These are phyloP conservation scores for Eilema depressum DNA, from an alignment of 2,888 invertebrate species.

Conservation along the genomic window DNA sequence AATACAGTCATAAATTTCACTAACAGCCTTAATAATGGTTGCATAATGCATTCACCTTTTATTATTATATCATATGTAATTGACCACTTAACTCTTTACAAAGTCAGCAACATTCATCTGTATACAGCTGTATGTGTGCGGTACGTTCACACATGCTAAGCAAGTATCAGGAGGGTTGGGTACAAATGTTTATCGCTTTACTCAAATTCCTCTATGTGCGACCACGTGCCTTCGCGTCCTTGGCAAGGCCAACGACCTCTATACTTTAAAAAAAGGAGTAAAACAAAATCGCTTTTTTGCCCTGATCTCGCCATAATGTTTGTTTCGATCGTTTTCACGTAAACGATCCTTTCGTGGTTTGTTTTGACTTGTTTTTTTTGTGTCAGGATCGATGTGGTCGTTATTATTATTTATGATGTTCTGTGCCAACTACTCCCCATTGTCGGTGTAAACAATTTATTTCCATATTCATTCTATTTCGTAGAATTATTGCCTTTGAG, in stretches of 20 bases:
- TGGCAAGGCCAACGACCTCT: constrained; percentile 79
- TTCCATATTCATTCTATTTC: constrained; percentile 18
- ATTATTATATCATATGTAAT: constrained; percentile 36
- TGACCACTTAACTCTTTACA: constrained; percentile 39
- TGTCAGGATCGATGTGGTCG: constrained; percentile 63
- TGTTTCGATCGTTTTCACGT: constrained; percentile 84
- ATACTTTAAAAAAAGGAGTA: constrained; percentile 60
- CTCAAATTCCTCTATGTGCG: constrained; percentile 67
- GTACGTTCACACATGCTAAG: constrained; percentile 29
- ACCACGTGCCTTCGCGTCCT: constrained; percentile 83
- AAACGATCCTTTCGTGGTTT: constrained; percentile 70
- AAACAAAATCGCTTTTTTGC: constrained; percentile 72
- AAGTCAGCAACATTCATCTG: constrained; percentile 47
- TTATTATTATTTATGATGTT: constrained; percentile 68
- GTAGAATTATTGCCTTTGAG: constrained; percentile 14
- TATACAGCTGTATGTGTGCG: constrained; percentile 37
- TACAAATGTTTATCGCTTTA: constrained; percentile 63
- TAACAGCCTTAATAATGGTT: constrained; percentile 14
- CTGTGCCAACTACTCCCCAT: constrained; percentile 43
- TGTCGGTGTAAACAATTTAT: constrained; percentile 30
- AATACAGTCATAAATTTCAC: constrained; percentile 6
- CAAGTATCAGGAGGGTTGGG: constrained; percentile 34
- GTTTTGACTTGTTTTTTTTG: constrained; percentile 57
- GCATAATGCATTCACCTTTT: constrained; percentile 30
- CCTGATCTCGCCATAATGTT: constrained; percentile 74